Base-by-base conservation (phyloP, 2,113 vertebrate species). In the Falcunculus frontatus region DNA sequence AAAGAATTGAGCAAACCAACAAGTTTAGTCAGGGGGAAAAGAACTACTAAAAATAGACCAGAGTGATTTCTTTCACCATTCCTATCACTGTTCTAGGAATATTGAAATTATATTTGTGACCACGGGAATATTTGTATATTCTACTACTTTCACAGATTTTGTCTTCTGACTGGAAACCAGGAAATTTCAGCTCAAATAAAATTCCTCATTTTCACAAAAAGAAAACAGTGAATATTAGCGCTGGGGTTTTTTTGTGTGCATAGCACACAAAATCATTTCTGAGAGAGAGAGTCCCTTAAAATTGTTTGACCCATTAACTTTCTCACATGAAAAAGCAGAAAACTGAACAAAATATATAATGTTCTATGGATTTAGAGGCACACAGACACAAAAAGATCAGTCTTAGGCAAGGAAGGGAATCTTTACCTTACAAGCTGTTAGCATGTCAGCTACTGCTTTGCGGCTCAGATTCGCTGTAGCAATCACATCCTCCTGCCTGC, bases 401-500 rank as follows among this genome's bases (percentile, higher is more conserved):
- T 75, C 5, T 57, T 9, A 89, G 37, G 50, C 53, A 79, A 70
- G 82, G 63, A 93, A 90, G 68, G 7, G 16, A 44, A 42, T 50
- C n/a, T 74, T 93, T 97, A 98, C 98, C 98, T 99, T 99, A 96
- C 99, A 99, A 44, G 99, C 98, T 35, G 96, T 98, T 87, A 99
- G 97, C 99, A 99, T 99, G 96, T 99, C 99, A 5, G 98, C 97
- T 52, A 99, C 98, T 27, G 99, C 99, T 97, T 99, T 99, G 96
- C 99, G 99, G 98, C 99, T 99, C 97, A 99, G 98, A 96, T 99
- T 99, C 65, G 99, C 99, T 2, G 99, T 99, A 65, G 99, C 98
- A 47, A 99, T 99, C 96, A 99, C 99, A 11, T 99, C 99, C 79
- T 99, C 99, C 98, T 99, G 99, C 92, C 99, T 98, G 89, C 99